Evolutionary conservation across 2,888 invertebrate species (phyloP), one percentile per base, ranked within the genome.

Genomic region (Melieria crassipennis): DNA sequence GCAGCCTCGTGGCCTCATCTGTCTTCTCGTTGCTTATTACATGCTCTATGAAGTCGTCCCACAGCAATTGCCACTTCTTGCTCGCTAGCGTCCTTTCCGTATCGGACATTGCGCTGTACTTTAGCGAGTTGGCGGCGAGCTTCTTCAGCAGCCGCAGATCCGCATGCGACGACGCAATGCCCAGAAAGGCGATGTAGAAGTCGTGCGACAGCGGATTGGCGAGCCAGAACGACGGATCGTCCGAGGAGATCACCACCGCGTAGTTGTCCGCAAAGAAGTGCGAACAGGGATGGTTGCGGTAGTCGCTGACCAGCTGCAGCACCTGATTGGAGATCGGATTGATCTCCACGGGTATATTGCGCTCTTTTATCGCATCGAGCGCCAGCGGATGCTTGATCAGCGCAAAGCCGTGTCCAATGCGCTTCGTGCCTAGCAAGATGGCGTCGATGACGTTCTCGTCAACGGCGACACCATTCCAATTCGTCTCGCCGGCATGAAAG

Each of bases 401-500:
- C 0, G 92, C 93, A 76, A 91, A 94, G 3, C 92, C 95, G 76
- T 95, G 95, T 0, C 94, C 95, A 71, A 95, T 91, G 60, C 95
- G 88, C 78, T 91, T 91, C 0, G 92, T 89, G 65, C 93, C 93
- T 60, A 95, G 84, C 50, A 95, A 83, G 50, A 94, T 87, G 1
- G 95, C 94, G 80, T 95, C 95, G 13, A 93, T 85, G 4, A 95
- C 84, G 83, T 95, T 94, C 71, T 91, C 89, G 81, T 95, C 94
- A 0, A 91, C 90, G 0, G 84, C 76, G 13, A 88, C 87, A 16
- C 91, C 93, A 79, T 88, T 90, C 93, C 93, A 93, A 81, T 93
- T 91, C 0, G 94, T 94, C 86, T 95, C 95, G 0, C 94, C 95
- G 0, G 94, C 93, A 81, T 95, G 94, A 80, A 94, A 94, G 81